Conservation (phyloP, 1,140 invertebrate genomes). For the Ceratina calcarata region DNA sequence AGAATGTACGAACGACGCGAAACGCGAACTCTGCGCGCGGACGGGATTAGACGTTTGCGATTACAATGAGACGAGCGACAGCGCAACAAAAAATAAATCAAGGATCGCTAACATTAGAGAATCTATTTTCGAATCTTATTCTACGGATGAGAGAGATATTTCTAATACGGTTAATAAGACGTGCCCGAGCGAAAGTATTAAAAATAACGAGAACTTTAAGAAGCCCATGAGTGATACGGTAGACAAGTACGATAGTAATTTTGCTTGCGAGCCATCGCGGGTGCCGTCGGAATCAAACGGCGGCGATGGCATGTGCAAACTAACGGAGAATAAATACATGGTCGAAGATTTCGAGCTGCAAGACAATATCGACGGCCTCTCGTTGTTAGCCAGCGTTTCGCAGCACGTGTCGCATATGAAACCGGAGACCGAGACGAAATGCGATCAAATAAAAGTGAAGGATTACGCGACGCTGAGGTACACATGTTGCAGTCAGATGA, state of each 20-base stretch:
- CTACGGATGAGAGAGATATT: conserved; percentile 52
- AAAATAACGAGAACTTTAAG: conserved; percentile 26
- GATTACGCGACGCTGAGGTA: conserved; percentile 66
- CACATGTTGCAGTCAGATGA: conserved; percentile 36
- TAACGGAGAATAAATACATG: conserved; percentile 33
- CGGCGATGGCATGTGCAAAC: conserved; percentile 4
- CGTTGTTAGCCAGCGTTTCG: conserved; percentile 75
- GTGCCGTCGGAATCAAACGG: background rate
- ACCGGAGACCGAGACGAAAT: conserved; percentile 28
- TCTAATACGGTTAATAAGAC: conserved; percentile 42
- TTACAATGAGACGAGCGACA: conserved; percentile 28
- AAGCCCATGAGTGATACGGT: background rate
- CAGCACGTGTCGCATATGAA: conserved; percentile 62
- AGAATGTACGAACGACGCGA: conserved; percentile 32
- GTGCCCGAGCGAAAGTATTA: conserved; percentile 28
- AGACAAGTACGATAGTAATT: conserved; percentile 8
- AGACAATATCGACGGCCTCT: conserved; percentile 74
- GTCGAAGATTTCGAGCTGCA: conserved; percentile 64
- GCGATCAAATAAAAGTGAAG: conserved; percentile 72
- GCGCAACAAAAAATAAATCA: conserved; percentile 24
- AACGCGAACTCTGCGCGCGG: conserved; percentile 37
- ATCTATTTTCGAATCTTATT: conserved; percentile 61
- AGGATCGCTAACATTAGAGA: conserved; percentile 51
- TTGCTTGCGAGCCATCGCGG: conserved; percentile 1
- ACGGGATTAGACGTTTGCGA: conserved; percentile 51